phyloP scores from a whole-genome alignment of 2,113 vertebrate species.

The Nyctibius bracteatus region DNA sequence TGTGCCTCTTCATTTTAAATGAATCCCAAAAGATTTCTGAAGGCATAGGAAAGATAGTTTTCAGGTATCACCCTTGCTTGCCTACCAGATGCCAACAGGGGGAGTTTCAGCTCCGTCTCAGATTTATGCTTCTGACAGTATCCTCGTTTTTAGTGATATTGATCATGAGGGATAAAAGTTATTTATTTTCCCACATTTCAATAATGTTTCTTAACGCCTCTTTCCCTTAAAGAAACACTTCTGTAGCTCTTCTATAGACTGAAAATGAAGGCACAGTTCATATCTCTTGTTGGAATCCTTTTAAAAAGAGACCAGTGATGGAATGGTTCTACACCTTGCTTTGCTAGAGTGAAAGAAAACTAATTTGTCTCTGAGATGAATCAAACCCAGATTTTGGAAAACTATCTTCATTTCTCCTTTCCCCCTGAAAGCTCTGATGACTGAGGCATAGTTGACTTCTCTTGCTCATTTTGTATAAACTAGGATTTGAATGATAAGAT shows the following conservation, averaged over 20 bases:
- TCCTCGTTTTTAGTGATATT: constrained; percentile 1
- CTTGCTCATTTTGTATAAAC: background rate
- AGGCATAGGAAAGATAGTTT: background rate
- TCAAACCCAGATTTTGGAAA: background rate
- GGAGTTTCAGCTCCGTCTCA: constrained; percentile 66
- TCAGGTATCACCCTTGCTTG: background rate
- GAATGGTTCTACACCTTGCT: background rate
- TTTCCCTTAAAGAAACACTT: constrained; percentile 45
- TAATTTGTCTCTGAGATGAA: background rate
- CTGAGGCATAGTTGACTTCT: background rate
- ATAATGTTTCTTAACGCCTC: constrained; percentile 26
- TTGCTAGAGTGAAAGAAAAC: background rate
- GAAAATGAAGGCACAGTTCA: background rate
- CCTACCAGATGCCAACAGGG: constrained; percentile 43
- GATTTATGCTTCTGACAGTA: background rate
- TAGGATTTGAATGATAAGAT: background rate
- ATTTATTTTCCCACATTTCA: constrained; percentile 50
- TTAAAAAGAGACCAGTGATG: background rate
- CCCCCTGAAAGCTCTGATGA: background rate
- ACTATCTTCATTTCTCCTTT: background rate
- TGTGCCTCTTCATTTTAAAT: background rate
- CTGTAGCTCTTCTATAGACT: background rate
- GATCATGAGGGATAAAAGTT: constrained; percentile 51
- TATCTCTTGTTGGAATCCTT: background rate
- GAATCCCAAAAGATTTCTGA: background rate